phyloP scores from a whole-genome alignment of 2,113 vertebrate species.

The Leptosomus discolor region DNA sequence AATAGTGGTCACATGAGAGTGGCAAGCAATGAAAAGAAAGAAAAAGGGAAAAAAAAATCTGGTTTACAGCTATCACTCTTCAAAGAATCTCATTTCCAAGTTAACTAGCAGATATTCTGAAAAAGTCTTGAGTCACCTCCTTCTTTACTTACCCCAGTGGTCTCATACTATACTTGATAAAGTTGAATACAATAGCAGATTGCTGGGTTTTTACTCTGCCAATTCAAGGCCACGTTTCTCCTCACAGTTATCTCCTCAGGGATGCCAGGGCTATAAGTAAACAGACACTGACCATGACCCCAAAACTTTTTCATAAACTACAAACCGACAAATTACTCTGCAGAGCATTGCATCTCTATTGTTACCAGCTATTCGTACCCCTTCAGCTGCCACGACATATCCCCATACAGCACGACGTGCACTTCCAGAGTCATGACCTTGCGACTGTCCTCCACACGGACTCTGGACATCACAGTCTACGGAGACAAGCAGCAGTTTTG shows the following conservation, averaged over 20 bases:
- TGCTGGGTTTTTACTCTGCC: background rate
- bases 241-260: background rate
- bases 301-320: background rate
- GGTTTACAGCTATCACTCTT: background rate
- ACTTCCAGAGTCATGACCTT: background rate
- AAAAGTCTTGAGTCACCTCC: background rate
- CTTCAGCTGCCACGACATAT: background rate
- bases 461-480: background rate
- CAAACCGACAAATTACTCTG: background rate
- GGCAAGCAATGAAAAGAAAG: background rate
- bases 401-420: background rate
- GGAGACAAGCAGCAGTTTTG: background rate
- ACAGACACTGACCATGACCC: background rate
- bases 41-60: accelerated
- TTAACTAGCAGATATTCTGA: background rate
- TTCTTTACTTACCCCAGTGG: background rate
- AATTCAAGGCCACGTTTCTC: background rate
- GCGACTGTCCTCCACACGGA: background rate
- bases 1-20: background rate
- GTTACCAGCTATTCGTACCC: background rate
- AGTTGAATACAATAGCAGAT: background rate
- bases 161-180: background rate
- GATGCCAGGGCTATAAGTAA: background rate
- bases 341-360: background rate
- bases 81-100: background rate